These are phyloP conservation scores for Poeciliopsis paucimaculata DNA, from an alignment of 2,797 vertebrate genomes.

Conservation along the genomic window DNA sequence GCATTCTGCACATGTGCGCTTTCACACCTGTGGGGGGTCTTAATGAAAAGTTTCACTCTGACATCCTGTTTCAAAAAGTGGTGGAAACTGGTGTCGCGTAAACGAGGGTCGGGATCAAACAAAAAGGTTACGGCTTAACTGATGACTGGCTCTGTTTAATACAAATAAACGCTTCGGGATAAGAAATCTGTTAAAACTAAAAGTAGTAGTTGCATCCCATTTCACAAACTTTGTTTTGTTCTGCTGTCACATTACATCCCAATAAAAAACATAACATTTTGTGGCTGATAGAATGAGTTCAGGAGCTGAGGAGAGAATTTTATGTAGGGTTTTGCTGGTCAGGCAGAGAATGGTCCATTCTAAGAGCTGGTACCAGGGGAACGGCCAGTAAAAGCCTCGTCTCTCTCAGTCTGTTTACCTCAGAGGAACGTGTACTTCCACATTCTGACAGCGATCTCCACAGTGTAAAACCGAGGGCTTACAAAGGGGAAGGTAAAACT, in stretches of 20 bases:
- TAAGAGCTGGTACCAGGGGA: conserved; percentile 9
- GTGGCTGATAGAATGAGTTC: not conserved
- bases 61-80: too few species aligned
- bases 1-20: too few species aligned
- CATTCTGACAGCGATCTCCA: conserved; percentile 25
- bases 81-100: too few species aligned
- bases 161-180: not conserved
- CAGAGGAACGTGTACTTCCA: conserved; percentile 17
- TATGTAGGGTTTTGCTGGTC: conserved; percentile 36
- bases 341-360: conserved; percentile 19
- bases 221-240: not conserved
- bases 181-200: not conserved
- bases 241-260: not conserved
- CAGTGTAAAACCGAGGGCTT: conserved; percentile 15
- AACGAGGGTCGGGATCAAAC: too few species aligned
- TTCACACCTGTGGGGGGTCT: too few species aligned
- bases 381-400: conserved; percentile 1
- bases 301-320: conserved; percentile 12
- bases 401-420: conserved; percentile 6
- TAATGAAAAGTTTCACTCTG: too few species aligned
- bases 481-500: conserved; percentile 29
- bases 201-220: not conserved
- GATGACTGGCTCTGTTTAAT: not conserved
- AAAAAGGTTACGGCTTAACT: too few species aligned
- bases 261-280: not conserved